phyloP scores from a whole-genome alignment of 2,888 invertebrate species.

The Perizoma affinitatum region DNA sequence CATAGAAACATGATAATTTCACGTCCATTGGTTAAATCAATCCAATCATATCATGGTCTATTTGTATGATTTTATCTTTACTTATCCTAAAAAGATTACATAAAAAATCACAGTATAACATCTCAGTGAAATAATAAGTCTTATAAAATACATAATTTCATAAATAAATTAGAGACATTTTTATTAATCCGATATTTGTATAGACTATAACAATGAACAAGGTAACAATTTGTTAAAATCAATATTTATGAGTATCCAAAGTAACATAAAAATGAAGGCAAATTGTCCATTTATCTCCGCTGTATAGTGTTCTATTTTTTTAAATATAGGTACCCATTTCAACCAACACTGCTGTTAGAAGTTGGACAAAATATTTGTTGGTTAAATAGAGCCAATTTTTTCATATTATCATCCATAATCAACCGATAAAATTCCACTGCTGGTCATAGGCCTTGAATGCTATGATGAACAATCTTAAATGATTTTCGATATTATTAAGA shows the following conservation, averaged over 20 bases:
- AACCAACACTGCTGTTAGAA: too few species aligned
- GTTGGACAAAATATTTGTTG: too few species aligned
- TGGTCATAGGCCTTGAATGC: too few species aligned
- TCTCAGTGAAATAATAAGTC: slow-evolving; percentile 17
- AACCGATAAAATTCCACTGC: too few species aligned
- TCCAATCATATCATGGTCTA: not conserved
- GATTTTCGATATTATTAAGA: too few species aligned
- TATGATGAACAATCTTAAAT: too few species aligned
- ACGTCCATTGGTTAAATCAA: slow-evolving; percentile 8
- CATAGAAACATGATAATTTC: not conserved
- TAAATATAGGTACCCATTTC: not conserved
- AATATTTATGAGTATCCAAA: not conserved
- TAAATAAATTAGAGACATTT: slow-evolving; percentile 1
- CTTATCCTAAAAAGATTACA: slow-evolving; percentile 1
- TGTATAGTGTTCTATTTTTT: not conserved
- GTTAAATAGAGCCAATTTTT: too few species aligned
- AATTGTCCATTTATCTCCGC: too few species aligned
- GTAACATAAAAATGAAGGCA: not conserved
- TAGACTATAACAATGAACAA: not conserved
- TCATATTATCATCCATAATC: too few species aligned
- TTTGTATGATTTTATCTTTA: not conserved
- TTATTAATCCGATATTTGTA: not conserved
- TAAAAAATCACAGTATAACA: slow-evolving; percentile 26
- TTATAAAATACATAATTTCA: slow-evolving; percentile 17
- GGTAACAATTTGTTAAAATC: not conserved